These are phyloP conservation scores for Enteromius afrohamiltoni DNA, from an alignment of 2,797 vertebrate genomes.

Conservation along the genomic window DNA sequence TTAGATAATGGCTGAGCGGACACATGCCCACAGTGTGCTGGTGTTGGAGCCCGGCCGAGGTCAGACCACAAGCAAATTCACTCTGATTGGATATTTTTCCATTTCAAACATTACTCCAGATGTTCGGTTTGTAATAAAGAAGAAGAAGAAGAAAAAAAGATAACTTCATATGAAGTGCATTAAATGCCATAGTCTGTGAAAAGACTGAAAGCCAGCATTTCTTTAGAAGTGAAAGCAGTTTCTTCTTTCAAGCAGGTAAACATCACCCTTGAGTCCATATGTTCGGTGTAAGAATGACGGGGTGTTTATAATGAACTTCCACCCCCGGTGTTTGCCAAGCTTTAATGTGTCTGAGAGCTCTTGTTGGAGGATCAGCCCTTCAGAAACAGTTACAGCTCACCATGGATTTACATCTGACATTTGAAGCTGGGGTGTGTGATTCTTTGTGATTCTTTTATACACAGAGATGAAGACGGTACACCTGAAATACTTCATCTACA, in stretches of 20 bases:
- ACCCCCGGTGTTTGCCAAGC: conserved; percentile 40
- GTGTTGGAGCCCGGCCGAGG: conserved; percentile 70
- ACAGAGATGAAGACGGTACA: neutral
- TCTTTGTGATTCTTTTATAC: conserved; percentile 11
- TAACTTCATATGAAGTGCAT: conserved; percentile 65
- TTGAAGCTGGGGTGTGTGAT: conserved; percentile 25
- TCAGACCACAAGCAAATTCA: conserved; percentile 70
- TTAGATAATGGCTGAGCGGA: conserved; percentile 71
- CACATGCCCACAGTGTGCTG: conserved; percentile 73
- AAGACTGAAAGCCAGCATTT: conserved; percentile 36
- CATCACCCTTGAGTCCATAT: conserved; percentile 38
- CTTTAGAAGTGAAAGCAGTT: conserved; percentile 36
- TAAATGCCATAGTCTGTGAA: conserved; percentile 67
- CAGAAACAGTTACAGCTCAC: conserved; percentile 12
- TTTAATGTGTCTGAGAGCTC: conserved; percentile 43
- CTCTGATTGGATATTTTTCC: conserved; percentile 77
- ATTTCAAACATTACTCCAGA: conserved; percentile 78
- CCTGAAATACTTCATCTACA: conserved; percentile 30
- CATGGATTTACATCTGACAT: conserved; percentile 40
- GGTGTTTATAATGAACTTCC: conserved; percentile 42
- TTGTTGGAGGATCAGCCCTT: conserved; percentile 15
- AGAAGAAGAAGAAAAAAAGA: neutral
- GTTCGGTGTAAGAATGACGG: conserved; percentile 15
- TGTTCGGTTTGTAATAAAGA: conserved; percentile 69
- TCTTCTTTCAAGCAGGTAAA: conserved; percentile 4